These are phyloP conservation scores for Ceraclea dissimilis DNA, from an alignment of 2,888 invertebrate genomes.

Conservation along the genomic window DNA sequence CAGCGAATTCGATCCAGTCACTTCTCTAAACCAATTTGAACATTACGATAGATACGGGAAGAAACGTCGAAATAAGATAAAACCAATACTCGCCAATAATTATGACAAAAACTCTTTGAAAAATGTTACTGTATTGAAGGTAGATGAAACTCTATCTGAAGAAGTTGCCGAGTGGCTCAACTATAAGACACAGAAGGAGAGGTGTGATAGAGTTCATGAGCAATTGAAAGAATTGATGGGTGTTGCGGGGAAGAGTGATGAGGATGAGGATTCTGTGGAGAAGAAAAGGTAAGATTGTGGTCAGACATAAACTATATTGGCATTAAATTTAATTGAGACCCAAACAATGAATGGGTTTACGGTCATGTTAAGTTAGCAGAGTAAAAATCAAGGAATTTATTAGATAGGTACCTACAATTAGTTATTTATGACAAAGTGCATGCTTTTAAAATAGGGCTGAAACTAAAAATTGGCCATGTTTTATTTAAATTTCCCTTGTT, in stretches of 20 bases:
- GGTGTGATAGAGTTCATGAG: constrained; percentile 43
- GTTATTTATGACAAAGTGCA: too few species aligned
- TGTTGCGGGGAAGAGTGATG: not conserved
- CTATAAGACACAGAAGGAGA: constrained; percentile 49
- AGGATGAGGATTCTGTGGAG: not conserved
- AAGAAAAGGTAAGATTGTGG: not conserved
- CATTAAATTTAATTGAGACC: too few species aligned
- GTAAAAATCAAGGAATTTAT: too few species aligned
- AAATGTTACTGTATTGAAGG: constrained; percentile 49
- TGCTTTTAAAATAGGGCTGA: too few species aligned
- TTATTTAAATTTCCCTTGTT: too few species aligned
- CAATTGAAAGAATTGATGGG: constrained; percentile 3
- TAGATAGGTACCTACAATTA: too few species aligned
- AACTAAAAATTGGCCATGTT: too few species aligned
- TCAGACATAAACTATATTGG: too few species aligned
- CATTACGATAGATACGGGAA: not conserved
- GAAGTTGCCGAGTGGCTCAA: constrained; percentile 51
- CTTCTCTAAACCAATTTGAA: not conserved
- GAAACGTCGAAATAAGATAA: constrained; percentile 33
- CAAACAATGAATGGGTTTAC: too few species aligned
- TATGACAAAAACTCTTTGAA: constrained; percentile 36
- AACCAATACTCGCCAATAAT: constrained; percentile 21
- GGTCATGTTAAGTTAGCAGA: too few species aligned
- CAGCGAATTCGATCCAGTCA: not conserved
- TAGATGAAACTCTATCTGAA: constrained; percentile 41